Evolutionary conservation across 2,888 invertebrate species (phyloP).

Genomic region (Ischnura elegans): DNA sequence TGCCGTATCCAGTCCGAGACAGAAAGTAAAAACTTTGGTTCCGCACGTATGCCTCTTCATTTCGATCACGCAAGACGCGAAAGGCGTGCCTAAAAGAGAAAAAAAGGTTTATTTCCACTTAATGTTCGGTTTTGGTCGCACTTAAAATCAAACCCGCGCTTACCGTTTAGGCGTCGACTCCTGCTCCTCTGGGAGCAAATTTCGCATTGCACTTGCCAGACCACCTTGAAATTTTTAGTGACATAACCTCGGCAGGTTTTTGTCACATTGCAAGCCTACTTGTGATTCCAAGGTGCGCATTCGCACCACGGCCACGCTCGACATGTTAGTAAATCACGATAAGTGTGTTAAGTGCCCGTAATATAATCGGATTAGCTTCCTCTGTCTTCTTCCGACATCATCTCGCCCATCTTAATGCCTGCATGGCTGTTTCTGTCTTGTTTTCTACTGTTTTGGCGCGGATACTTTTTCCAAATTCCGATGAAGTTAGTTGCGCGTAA

Average conservation of each 20-base stretch:
- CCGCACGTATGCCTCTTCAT: no score
- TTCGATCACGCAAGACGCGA: no score
- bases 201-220: not conserved
- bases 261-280: not conserved
- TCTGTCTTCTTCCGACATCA: not conserved
- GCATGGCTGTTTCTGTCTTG: not conserved
- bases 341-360: slow-evolving; percentile 60
- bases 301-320: not conserved
- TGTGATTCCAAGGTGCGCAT: not conserved
- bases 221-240: not conserved
- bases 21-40: no score
- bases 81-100: no score
- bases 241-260: slow-evolving; percentile 5
- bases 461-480: not conserved
- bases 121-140: not conserved
- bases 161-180: not conserved
- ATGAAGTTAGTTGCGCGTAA: no score
- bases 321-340: slow-evolving; percentile 43
- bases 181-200: not conserved
- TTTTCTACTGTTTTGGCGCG: not conserved
- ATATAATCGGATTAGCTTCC: slow-evolving; percentile 61
- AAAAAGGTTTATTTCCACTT: no score
- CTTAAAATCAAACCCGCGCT: not conserved
- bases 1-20: no score
- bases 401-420: not conserved